Evolutionary conservation across 2,888 invertebrate species (phyloP).

Genomic region (Scotopteryx bipunctaria): DNA sequence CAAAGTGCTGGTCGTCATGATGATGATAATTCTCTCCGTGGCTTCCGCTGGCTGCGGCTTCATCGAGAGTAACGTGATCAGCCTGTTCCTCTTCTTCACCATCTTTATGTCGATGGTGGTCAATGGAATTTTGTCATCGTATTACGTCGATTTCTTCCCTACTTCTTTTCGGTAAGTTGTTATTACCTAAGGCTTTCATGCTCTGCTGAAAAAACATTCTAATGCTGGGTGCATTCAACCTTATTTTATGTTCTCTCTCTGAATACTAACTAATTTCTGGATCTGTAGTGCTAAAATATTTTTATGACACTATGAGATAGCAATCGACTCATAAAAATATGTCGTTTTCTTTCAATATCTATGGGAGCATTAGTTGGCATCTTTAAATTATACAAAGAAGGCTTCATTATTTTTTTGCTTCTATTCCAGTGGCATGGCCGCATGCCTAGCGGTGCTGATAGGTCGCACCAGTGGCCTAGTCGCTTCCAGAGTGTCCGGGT

Average conservation of each 20-base stretch:
- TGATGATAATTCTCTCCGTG: conserved; percentile 34
- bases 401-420: too few relatives aligned
- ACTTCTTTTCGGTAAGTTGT: conserved; percentile 67
- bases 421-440: conserved; percentile 65
- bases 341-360: too few relatives aligned
- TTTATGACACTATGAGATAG: too few relatives aligned
- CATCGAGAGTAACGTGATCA: conserved; percentile 36
- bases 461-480: conserved; percentile 64
- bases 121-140: conserved; percentile 61
- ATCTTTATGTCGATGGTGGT: conserved; percentile 59
- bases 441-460: conserved; percentile 70
- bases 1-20: conserved; percentile 39
- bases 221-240: too few relatives aligned
- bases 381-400: too few relatives aligned
- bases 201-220: too few relatives aligned
- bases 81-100: conserved; percentile 56
- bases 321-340: too few relatives aligned
- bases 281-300: too few relatives aligned
- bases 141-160: conserved; percentile 69
- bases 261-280: too few relatives aligned
- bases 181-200: too few relatives aligned
- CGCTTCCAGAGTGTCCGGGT: conserved; percentile 62
- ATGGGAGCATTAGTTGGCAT: too few relatives aligned
- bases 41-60: conserved; percentile 39
- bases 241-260: too few relatives aligned